These are phyloP conservation scores for Sebastes iracundus DNA, from an alignment of 2,797 vertebrate species.

Conservation along the genomic window DNA sequence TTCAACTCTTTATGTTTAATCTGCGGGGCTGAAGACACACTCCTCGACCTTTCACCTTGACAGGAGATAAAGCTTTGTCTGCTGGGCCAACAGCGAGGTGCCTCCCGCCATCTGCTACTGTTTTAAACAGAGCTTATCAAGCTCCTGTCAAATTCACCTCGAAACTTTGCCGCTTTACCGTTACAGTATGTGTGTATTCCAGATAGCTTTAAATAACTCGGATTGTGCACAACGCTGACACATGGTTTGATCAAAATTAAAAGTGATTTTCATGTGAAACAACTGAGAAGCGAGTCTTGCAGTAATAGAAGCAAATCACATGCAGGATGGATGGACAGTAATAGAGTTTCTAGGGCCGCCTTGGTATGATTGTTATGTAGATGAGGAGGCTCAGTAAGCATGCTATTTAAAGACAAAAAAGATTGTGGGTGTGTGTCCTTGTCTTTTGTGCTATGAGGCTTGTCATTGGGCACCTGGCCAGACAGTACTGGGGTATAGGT, in stretches of 20 bases:
- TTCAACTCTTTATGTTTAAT: constrained; percentile 54
- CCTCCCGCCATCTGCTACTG: constrained; percentile 29
- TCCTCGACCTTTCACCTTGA: constrained; percentile 61
- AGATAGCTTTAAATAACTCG: constrained; percentile 35
- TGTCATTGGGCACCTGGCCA: constrained; percentile 73
- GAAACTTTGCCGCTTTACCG: not conserved
- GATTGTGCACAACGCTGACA: constrained; percentile 11
- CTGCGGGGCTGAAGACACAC: constrained; percentile 25
- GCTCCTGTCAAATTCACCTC: constrained; percentile 14
- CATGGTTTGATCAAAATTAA: constrained; percentile 31
- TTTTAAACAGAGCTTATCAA: constrained; percentile 25
- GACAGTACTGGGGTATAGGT: constrained; percentile 61
- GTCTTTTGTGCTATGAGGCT: constrained; percentile 55
- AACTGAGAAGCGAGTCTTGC: constrained; percentile 3
- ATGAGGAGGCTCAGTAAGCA: constrained; percentile 45
- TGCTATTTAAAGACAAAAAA: constrained; percentile 67
- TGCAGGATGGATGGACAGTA: constrained; percentile 33
- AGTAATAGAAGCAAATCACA: constrained; percentile 7
- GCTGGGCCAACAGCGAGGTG: constrained; percentile 20
- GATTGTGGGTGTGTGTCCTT: constrained; percentile 46
- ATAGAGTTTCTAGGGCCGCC: constrained; percentile 28
- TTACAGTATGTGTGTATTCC: constrained; percentile 1
- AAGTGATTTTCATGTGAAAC: constrained; percentile 14
- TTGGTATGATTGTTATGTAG: constrained; percentile 52
- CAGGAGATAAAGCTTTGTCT: constrained; percentile 43